These are phyloP conservation scores for Pteria penguin DNA, from an alignment of 2,888 invertebrate species.

Conservation along the genomic window DNA sequence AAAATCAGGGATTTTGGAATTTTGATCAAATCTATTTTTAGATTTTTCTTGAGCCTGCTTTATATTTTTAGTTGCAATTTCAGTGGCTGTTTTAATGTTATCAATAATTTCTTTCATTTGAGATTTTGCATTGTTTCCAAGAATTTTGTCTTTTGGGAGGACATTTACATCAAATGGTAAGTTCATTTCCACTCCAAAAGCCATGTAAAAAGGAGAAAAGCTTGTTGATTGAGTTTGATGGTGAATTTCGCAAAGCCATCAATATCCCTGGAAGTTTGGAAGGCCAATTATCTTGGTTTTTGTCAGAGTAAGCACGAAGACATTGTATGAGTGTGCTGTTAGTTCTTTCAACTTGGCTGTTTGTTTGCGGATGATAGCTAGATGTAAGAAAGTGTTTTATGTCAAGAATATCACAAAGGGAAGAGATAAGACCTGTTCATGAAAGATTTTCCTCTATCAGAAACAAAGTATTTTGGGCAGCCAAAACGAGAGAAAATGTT, in stretches of 20 bases:
- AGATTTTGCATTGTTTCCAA: slow-evolving; percentile 11
- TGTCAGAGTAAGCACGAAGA: slow-evolving; percentile 36
- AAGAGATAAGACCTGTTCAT: slow-evolving; percentile 38
- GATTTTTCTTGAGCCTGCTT: slow-evolving; percentile 22
- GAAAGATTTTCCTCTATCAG: slow-evolving; percentile 43
- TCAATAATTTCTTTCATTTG: slow-evolving; percentile 10
- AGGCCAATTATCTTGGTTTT: slow-evolving; percentile 49
- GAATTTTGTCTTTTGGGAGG: slow-evolving; percentile 24
- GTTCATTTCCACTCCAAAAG: slow-evolving; percentile 37
- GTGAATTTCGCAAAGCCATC: slow-evolving; percentile 39
- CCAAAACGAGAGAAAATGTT: slow-evolving; percentile 42
- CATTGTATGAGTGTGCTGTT: slow-evolving; percentile 40
- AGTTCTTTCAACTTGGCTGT: slow-evolving; percentile 40
- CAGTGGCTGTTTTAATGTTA: slow-evolving; percentile 10
- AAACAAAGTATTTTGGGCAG: slow-evolving; percentile 25
- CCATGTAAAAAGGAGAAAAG: slow-evolving; percentile 33
- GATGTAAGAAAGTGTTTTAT: too few species aligned
- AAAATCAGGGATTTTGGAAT: slow-evolving; percentile 11
- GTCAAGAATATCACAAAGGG: slow-evolving; percentile 43
- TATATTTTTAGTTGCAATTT: slow-evolving; percentile 24
- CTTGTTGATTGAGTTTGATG: slow-evolving; percentile 35
- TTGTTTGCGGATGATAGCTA: slow-evolving; percentile 43
- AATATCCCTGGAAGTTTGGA: slow-evolving; percentile 39
- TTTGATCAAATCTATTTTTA: slow-evolving; percentile 28
- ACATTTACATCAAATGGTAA: slow-evolving; percentile 32